phyloP scores from a whole-genome alignment of 2,797 vertebrate genomes.

The Yasuhikotakia modesta region DNA sequence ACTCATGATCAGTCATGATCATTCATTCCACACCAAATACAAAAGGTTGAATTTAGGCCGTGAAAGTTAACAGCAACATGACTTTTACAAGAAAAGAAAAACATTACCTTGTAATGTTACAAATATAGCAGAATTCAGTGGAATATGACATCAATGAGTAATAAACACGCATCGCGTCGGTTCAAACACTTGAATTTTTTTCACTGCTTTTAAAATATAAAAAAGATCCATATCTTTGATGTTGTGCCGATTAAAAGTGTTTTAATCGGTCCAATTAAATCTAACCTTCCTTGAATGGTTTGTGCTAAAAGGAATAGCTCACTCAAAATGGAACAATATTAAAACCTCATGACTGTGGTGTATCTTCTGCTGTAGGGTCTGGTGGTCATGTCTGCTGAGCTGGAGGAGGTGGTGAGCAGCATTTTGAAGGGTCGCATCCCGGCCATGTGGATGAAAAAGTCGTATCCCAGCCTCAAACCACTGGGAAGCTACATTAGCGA shows the following conservation, averaged over 20 bases:
- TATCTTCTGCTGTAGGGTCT: slow-evolving; percentile 73
- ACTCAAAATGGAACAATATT: neutral
- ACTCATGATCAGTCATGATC: slow-evolving; percentile 2
- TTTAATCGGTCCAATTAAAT: too few species aligned
- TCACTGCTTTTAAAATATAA: too few species aligned
- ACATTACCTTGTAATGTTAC: neutral
- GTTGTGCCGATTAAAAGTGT: too few species aligned
- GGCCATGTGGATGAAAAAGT: slow-evolving; percentile 87
- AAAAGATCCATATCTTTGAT: too few species aligned
- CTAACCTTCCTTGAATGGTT: neutral
- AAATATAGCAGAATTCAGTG: neutral
- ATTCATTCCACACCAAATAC: neutral
- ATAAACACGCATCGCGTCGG: neutral
- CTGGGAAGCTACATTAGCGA: slow-evolving; percentile 87
- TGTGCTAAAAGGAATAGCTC: neutral
- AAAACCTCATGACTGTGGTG: slow-evolving; percentile 13
- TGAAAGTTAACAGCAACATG: neutral
- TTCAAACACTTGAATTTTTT: neutral
- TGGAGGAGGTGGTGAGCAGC: slow-evolving; percentile 87
- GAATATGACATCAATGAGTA: neutral
- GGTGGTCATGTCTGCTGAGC: slow-evolving; percentile 86
- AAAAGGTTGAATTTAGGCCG: neutral
- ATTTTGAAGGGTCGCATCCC: slow-evolving; percentile 86
- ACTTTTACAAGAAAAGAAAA: neutral
- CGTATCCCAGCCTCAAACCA: slow-evolving; percentile 89